Evolutionary conservation across 1,140 invertebrate genomes (phyloP).

Genomic region (Achroia grisella): DNA sequence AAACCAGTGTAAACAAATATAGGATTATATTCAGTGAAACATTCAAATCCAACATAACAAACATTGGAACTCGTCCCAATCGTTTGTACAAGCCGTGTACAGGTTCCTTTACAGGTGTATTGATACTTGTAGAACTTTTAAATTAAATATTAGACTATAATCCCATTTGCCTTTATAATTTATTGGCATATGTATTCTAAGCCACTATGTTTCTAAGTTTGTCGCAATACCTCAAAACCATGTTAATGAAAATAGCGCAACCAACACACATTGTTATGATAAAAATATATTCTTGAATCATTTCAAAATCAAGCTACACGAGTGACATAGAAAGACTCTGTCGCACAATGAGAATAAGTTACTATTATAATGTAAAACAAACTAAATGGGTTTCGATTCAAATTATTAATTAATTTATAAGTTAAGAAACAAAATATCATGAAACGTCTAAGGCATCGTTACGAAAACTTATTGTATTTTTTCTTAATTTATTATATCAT

Average conservation of each 20-base stretch:
- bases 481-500: slow-evolving; percentile 71
- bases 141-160: slow-evolving; percentile 48
- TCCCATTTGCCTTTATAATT: slow-evolving; percentile 57
- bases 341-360: slow-evolving; percentile 16
- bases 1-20: slow-evolving; percentile 70
- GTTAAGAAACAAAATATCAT: slow-evolving; percentile 43
- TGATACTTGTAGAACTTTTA: slow-evolving; percentile 23
- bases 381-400: slow-evolving; percentile 39
- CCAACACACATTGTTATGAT: slow-evolving; percentile 50
- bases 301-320: slow-evolving; percentile 7
- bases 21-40: slow-evolving; percentile 72
- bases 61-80: slow-evolving; percentile 42
- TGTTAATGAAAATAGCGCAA: slow-evolving; percentile 58
- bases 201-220: slow-evolving; percentile 49
- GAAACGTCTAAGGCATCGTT: slow-evolving; percentile 65
- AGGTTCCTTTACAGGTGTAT: slow-evolving; percentile 21
- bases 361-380: slow-evolving; percentile 20
- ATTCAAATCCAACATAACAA: slow-evolving; percentile 66
- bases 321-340: slow-evolving; percentile 4
- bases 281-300: slow-evolving; percentile 18
- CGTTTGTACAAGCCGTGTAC: slow-evolving; percentile 46
- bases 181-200: slow-evolving; percentile 43
- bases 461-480: slow-evolving; percentile 68
- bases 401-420: slow-evolving; percentile 24
- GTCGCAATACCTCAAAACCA: slow-evolving; percentile 52